Evolutionary conservation across 2,888 invertebrate species (phyloP), one percentile per base, ranked within the genome.

Genomic region (Taphrorychus bicolor): DNA sequence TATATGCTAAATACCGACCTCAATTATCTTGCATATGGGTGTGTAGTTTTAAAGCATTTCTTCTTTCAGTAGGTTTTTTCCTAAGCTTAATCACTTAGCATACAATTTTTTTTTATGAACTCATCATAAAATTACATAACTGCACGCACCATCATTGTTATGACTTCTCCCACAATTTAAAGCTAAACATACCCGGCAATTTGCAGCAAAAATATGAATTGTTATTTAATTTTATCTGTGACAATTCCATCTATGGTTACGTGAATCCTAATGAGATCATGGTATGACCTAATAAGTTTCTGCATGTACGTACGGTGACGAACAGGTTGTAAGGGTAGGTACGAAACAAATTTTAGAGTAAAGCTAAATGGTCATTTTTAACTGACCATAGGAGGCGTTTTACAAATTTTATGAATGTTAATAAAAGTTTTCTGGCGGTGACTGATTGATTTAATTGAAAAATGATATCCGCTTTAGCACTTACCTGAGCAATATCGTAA

Each of bases 401-500:
- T n/a, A n/a, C n/a, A n/a, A n/a, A n/a, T n/a, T n/a, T n/a, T n/a
- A n/a, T n/a, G n/a, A n/a, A n/a, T n/a, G n/a, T n/a, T n/a, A n/a
- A n/a, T n/a, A n/a, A n/a, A n/a, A n/a, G n/a, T n/a, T n/a, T n/a
- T n/a, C n/a, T n/a, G n/a, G n/a, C n/a, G n/a, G n/a, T n/a, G n/a
- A n/a, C n/a, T n/a, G n/a, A n/a, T n/a, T n/a, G n/a, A n/a, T n/a
- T n/a, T n/a, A n/a, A 32, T 11, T 3, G 32, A 32, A 32, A 7
- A 21, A 52, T 11, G n/a, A 52, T 19, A 19, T 18, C n/a, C 2
- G 11, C 2, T 22, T 9, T 7, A 52, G 7, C 3, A 83, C 86
- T 84, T 80, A 96, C 96, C 96, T 97, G 73, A 98, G 86, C 73
- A 97, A 85, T 76, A 97, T 91, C 11, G 95, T 97, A 72, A 98